Percentiles rank a stretch among this genome's conserved stretches.
These are phyloP conservation scores for Thymallus thymallus DNA, from an alignment of 2,113 vertebrate species.

Conservation along the genomic window DNA sequence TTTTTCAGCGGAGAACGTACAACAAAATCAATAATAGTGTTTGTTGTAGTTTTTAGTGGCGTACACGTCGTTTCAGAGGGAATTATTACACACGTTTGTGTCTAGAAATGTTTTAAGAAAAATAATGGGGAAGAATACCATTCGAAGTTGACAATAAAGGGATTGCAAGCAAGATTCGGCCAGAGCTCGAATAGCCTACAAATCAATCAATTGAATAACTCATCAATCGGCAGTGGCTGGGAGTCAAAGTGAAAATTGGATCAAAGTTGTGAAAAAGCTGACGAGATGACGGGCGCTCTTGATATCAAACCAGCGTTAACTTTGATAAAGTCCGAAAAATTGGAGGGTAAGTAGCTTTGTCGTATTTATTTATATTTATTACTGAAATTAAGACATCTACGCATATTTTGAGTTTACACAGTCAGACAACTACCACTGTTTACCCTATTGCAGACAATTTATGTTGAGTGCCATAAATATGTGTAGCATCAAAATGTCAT, in stretches of 20 bases:
- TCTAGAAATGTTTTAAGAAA: not conserved
- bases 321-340: not conserved
- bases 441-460: too few species aligned
- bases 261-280: not conserved
- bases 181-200: not conserved
- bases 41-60: not conserved
- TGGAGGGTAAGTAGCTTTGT: not conserved
- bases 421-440: too few species aligned
- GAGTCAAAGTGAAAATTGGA: not conserved
- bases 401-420: too few species aligned
- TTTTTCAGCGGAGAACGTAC: not conserved
- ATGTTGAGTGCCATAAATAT: too few species aligned
- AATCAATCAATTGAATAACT: not conserved
- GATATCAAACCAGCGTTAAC: not conserved
- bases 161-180: not conserved
- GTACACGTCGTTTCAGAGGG: not conserved
- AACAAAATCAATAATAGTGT: not conserved
- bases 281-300: not conserved
- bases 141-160: not conserved
- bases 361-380: too few species aligned
- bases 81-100: not conserved
- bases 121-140: not conserved
- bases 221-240: not conserved
- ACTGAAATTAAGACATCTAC: too few species aligned
- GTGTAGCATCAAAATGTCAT: too few species aligned